These are phyloP conservation scores for Petrolisthes cinctipes DNA, from an alignment of 2,888 invertebrate species.

Conservation along the genomic window DNA sequence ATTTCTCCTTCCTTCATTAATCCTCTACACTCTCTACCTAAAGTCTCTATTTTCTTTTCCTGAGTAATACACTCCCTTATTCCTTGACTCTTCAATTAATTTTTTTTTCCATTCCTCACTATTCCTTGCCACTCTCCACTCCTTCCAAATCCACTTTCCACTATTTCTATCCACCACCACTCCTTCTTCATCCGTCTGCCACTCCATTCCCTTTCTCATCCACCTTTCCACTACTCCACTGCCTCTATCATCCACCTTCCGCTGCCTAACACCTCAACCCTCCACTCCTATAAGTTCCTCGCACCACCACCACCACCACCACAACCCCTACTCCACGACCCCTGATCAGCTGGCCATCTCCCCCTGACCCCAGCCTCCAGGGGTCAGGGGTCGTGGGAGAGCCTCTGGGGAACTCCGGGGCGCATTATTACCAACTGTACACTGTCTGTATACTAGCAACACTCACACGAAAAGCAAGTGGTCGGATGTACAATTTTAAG, in stretches of 20 bases:
- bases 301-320: not conserved
- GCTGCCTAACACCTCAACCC: not conserved
- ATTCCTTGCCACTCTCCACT: too few relatives aligned
- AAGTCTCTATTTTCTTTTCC: too few relatives aligned
- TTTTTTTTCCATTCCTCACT: too few relatives aligned
- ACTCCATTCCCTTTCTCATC: too few relatives aligned
- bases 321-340: not conserved
- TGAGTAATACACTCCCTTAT: too few relatives aligned
- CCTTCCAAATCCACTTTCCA: too few relatives aligned
- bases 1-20: not conserved
- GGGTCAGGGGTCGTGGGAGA: slow-evolving; percentile 30
- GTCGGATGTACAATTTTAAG: too few relatives aligned
- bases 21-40: not conserved
- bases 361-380: slow-evolving; percentile 27
- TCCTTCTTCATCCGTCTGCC: too few relatives aligned
- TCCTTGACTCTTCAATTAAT: too few relatives aligned
- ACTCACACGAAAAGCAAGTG: too few relatives aligned
- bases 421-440: not conserved
- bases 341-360: not conserved
- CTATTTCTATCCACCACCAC: too few relatives aligned
- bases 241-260: not conserved
- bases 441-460: too few relatives aligned
- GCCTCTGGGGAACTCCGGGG: not conserved
- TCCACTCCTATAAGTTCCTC: not conserved
- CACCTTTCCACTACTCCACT: not conserved